Evolutionary conservation across 2,113 vertebrate species (phyloP).

Genomic region (Cygnus atratus): DNA sequence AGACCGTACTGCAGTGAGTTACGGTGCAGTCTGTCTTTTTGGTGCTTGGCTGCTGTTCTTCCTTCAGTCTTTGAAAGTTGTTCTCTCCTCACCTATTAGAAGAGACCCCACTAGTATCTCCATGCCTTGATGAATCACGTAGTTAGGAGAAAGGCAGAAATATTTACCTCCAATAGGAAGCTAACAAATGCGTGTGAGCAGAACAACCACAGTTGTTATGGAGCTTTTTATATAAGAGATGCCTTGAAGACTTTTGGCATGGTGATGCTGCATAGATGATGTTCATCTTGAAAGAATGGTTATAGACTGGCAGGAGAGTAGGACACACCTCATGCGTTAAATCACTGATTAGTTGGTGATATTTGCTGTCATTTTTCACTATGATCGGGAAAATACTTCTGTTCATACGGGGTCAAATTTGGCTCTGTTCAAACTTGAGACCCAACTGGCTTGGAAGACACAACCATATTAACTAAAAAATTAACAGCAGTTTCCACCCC

Average conservation of each 20-base stretch:
- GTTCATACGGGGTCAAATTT: neutral
- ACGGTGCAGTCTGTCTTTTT: neutral
- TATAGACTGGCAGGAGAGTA: neutral
- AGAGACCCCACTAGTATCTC: neutral
- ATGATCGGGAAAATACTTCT: neutral
- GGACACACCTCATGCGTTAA: neutral
- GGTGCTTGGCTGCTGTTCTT: neutral
- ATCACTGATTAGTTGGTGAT: neutral
- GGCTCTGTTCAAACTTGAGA: neutral
- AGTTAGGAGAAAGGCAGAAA: neutral
- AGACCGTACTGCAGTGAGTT: neutral
- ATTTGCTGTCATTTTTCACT: neutral
- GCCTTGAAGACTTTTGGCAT: neutral
- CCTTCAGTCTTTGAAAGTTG: neutral
- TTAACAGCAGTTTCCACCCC: neutral
- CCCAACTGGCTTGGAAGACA: neutral
- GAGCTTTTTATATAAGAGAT: neutral
- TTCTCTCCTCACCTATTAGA: neutral
- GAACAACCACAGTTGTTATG: neutral
- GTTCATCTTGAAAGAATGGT: neutral
- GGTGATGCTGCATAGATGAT: neutral
- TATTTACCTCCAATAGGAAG: neutral
- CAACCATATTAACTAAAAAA: neutral
- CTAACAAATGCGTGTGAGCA: rapidly evolving
- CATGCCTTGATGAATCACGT: rapidly evolving